These are phyloP conservation scores for Prunella himalayana DNA, from an alignment of 2,113 vertebrate species.

Conservation along the genomic window DNA sequence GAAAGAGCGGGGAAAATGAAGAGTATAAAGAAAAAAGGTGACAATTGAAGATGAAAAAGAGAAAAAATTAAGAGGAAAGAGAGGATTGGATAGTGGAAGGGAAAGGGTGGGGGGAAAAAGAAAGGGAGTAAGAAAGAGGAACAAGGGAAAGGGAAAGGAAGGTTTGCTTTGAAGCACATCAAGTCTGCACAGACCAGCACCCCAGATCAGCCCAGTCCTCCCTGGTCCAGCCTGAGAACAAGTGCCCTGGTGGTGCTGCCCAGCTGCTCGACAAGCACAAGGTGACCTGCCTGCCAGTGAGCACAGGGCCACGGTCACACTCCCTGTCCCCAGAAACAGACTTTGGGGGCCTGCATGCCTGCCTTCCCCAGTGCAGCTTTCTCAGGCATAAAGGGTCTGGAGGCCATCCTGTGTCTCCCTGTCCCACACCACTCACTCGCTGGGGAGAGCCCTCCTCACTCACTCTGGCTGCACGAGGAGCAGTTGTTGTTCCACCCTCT, in stretches of 20 bases:
- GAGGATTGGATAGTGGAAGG: not conserved
- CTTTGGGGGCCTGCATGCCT: not conserved
- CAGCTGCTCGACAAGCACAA: not conserved
- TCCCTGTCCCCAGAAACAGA: accelerated
- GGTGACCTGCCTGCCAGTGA: not conserved
- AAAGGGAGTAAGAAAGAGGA: too few species aligned
- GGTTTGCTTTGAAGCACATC: not conserved
- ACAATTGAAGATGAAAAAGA: not conserved
- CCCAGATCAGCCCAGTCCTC: accelerated
- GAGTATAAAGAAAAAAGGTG: not conserved
- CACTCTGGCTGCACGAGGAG: accelerated
- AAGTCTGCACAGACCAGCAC: accelerated
- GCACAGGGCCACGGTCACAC: not conserved
- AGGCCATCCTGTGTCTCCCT: not conserved
- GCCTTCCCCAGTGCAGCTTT: accelerated
- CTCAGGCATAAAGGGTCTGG: accelerated
- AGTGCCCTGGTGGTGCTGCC: not conserved
- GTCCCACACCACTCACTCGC: accelerated
- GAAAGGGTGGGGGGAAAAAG: not conserved
- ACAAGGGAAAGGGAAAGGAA: not conserved
- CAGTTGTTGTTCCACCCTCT: not conserved
- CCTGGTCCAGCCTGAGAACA: accelerated
- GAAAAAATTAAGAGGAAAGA: not conserved
- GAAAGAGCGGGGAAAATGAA: not conserved
- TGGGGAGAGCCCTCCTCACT: not conserved